phyloP scores from a whole-genome alignment of 1,140 invertebrate genomes.

The Bursaphelenchus mucronatus region DNA sequence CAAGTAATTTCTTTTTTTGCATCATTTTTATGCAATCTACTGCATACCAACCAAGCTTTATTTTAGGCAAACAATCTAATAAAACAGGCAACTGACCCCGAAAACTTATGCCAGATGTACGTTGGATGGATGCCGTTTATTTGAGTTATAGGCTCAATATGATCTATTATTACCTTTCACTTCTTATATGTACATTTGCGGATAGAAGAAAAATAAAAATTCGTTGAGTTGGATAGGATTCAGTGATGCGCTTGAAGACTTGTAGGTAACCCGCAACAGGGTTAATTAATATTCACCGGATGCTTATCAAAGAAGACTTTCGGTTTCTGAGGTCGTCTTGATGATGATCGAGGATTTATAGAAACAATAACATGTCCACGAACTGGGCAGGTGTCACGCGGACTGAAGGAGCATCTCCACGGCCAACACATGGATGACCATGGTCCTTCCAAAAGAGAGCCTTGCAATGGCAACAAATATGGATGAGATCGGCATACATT shows the following conservation, averaged over 20 bases:
- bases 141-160: slow-evolving; percentile 14
- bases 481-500: slow-evolving; percentile 88
- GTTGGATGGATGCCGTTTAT: slow-evolving; percentile 27
- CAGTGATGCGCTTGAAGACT: no score
- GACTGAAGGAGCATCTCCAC: slow-evolving; percentile 54
- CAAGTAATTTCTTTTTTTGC: slow-evolving; percentile 12
- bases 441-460: slow-evolving; percentile 84
- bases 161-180: slow-evolving; percentile 10
- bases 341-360: slow-evolving; percentile 29
- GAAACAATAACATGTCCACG: slow-evolving; percentile 53
- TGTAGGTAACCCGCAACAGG: no score
- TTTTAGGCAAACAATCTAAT: slow-evolving; percentile 24
- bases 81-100: slow-evolving; percentile 18
- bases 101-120: slow-evolving; percentile 26
- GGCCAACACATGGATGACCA: slow-evolving; percentile 57
- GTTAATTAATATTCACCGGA: background rate
- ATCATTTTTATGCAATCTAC: background rate
- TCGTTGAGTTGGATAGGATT: no score
- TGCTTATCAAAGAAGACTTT: background rate
- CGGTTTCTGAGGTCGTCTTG: slow-evolving; percentile 14
- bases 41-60: background rate
- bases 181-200: background rate
- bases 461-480: slow-evolving; percentile 86
- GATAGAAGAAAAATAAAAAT: background rate
- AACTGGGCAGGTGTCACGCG: slow-evolving; percentile 59